A percentile compares a stretch with the other conserved stretches of the same genome.
These are phyloP conservation scores for Hemicentrotus pulcherrimus DNA, from an alignment of 35 echinoderm and acorn worm genomes.

Conservation along the genomic window DNA sequence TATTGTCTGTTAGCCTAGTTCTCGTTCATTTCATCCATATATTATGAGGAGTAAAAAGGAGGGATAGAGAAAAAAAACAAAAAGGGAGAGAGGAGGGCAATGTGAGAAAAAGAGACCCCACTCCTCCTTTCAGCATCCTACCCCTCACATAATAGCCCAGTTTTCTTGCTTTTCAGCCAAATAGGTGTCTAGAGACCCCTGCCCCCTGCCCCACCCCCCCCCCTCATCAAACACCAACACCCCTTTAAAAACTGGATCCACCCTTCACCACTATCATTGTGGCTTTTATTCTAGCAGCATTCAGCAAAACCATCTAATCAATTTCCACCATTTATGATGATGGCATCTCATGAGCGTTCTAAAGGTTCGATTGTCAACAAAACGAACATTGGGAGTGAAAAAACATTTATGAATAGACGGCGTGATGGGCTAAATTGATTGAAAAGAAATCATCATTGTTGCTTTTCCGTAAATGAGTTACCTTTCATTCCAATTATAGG, in stretches of 20 bases:
- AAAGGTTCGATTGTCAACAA: neutral
- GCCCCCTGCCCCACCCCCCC: neutral
- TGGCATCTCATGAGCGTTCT: neutral
- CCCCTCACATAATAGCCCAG: too few relatives aligned
- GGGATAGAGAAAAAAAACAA: too few relatives aligned
- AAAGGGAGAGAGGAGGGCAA: too few relatives aligned
- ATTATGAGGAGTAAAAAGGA: too few relatives aligned
- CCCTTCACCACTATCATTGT: neutral
- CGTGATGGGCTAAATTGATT: conserved; percentile 1
- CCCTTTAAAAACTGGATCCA: neutral
- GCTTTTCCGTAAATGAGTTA: neutral
- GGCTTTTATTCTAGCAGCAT: neutral
- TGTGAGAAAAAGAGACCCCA: too few relatives aligned
- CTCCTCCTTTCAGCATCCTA: too few relatives aligned
- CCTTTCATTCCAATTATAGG: conserved; percentile 11
- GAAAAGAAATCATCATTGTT: conserved; percentile 19
- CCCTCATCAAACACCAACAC: neutral
- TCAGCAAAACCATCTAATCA: neutral
- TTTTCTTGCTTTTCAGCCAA: too few relatives aligned
- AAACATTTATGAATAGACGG: neutral
- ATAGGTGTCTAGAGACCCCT: neutral
- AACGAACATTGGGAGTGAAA: neutral
- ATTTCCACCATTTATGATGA: conserved; percentile 11
- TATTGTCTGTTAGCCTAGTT: too few relatives aligned
- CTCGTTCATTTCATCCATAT: too few relatives aligned